Evolutionary conservation across 2,113 vertebrate species (phyloP), one percentile per base, ranked within the genome.

Genomic region (Morone chrysops): DNA sequence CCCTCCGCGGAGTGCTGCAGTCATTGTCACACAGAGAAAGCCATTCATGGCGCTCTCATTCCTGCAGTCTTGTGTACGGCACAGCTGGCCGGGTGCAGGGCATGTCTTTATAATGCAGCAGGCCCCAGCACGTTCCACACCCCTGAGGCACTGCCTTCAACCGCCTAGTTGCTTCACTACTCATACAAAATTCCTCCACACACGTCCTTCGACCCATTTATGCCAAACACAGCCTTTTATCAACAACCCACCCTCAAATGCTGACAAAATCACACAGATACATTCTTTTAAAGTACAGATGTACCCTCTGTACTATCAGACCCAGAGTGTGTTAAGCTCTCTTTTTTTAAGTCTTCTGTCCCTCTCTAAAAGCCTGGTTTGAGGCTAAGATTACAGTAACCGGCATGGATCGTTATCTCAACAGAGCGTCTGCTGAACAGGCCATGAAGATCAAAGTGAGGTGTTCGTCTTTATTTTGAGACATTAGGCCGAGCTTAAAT

Each of bases 381-480:
- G 79, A 84, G 89, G 94, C 88, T 95, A 94, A 95, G 91, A 95
- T 96, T 95, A 95, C 92, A 94, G 90, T 92, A 92, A 94, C 86
- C 90, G 89, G 91, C 89, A 81, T 93, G 87, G 92, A 93, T 94
- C 67, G 92, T 95, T 95, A 95, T 96, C 94, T 94, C 89, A 94
- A 95, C 95, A 92, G 89, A 86, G 91, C 0, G 87, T 95, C 95
- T 96, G 92, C 92, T 59, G 93, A 92, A 85, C 94, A 94, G 95
- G 93, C 91, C 90, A 74, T 20, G 70, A 56, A 94, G 94, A 96
- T 96, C 94, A 96, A 96, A 96, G 86, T 31, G 59, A 89, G 85
- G 88, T 89, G 89, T 82, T 83, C 22, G 41, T 86, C 94, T 94
- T 90, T 92, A 94, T 94, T 95, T 93, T 90, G 81, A 92, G 91